Evolutionary conservation across 2,113 vertebrate species (phyloP).

Genomic region (Empidonax alnorum): DNA sequence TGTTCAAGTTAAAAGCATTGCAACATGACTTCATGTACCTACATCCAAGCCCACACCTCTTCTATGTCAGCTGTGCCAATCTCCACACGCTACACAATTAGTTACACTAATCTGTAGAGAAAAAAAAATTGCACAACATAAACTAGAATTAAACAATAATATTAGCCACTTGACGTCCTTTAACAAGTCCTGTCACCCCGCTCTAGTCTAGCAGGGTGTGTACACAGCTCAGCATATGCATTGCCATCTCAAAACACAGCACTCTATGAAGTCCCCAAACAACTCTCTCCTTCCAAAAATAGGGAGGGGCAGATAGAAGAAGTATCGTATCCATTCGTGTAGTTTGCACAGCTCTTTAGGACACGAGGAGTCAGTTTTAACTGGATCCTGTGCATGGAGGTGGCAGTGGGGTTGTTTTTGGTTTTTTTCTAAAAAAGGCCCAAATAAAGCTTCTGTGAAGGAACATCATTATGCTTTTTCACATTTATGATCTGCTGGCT

Average conservation of each 20-base stretch:
- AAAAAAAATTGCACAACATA: background rate
- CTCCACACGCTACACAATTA: background rate
- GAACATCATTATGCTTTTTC: background rate
- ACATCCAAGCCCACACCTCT: background rate
- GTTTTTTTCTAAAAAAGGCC: background rate
- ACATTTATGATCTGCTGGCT: background rate
- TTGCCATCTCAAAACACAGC: background rate
- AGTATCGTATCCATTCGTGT: background rate
- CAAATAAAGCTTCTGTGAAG: background rate
- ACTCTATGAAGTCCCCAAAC: background rate
- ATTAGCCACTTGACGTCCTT: background rate
- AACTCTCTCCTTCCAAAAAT: background rate
- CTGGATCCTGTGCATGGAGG: background rate
- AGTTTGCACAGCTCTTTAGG: background rate
- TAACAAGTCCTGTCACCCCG: background rate
- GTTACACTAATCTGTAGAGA: background rate
- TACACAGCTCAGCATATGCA: accelerated
- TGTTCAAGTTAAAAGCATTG: background rate
- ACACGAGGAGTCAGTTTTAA: background rate
- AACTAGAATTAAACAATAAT: background rate
- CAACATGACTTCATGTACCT: background rate
- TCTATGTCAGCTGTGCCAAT: background rate
- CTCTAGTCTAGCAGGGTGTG: background rate
- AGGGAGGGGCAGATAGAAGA: background rate
- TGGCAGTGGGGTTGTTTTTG: background rate